These are phyloP conservation scores for Bos taurus DNA, from an alignment of 2,113 vertebrate species.

Conservation along the genomic window ARS-UCD2.0 NC_037347.1:71319001-71319500, in stretches of 20 bases:
- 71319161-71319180: neutral
- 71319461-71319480: neutral
- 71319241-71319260: neutral
- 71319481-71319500: neutral
- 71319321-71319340: no score
- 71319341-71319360: neutral
- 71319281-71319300: neutral
- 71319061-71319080: neutral
- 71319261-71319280: accelerated
- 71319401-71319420: neutral
- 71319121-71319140: neutral
- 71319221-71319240: neutral
- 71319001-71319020: neutral
- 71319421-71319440: neutral
- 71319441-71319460: neutral
- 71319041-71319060: neutral
- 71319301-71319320: accelerated
- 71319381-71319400: neutral
- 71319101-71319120: accelerated
- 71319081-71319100: neutral
- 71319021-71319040: neutral
- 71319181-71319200: neutral
- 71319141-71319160: accelerated
- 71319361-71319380: neutral
- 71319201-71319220: neutral